A percentile compares a stretch with the other conserved stretches of the same genome.
phyloP scores from a whole-genome alignment of 2,888 invertebrate species.

The Craniophora ligustri region DNA sequence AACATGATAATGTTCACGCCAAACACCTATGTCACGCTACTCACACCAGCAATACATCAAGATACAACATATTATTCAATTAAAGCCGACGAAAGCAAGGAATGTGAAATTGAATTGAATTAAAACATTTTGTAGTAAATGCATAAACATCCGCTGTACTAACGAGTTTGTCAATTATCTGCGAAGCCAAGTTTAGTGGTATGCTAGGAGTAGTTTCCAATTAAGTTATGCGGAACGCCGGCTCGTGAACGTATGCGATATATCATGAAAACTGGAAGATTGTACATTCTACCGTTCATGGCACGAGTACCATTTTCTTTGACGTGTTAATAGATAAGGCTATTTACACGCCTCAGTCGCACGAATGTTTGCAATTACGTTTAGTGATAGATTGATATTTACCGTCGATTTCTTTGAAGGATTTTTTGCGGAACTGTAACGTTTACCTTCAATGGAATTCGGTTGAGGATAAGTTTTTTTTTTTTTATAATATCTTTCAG shows the following conservation, averaged over 20 bases:
- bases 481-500: not conserved
- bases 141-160: constrained; percentile 37
- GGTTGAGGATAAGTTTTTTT: not conserved
- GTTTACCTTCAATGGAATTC: constrained; percentile 9
- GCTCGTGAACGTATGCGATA: constrained; percentile 67
- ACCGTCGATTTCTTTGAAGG: constrained; percentile 6
- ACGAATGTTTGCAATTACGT: constrained; percentile 24
- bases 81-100: constrained; percentile 27
- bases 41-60: constrained; percentile 2
- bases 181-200: constrained; percentile 39
- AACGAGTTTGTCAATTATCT: constrained; percentile 56
- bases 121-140: constrained; percentile 29
- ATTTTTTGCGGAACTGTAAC: constrained; percentile 11
- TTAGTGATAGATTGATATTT: constrained; percentile 1
- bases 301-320: constrained; percentile 50
- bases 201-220: constrained; percentile 72
- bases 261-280: constrained; percentile 64
- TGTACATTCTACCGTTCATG: constrained; percentile 35
- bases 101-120: constrained; percentile 40
- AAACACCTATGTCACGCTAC: not conserved
- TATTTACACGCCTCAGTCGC: constrained; percentile 10
- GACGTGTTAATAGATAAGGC: constrained; percentile 43
- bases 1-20: not conserved
- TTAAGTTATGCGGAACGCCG: constrained; percentile 86
- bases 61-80: constrained; percentile 10